Conservation (phyloP, 2,888 invertebrate genomes). For the Acanthosepion pharaonis region DNA sequence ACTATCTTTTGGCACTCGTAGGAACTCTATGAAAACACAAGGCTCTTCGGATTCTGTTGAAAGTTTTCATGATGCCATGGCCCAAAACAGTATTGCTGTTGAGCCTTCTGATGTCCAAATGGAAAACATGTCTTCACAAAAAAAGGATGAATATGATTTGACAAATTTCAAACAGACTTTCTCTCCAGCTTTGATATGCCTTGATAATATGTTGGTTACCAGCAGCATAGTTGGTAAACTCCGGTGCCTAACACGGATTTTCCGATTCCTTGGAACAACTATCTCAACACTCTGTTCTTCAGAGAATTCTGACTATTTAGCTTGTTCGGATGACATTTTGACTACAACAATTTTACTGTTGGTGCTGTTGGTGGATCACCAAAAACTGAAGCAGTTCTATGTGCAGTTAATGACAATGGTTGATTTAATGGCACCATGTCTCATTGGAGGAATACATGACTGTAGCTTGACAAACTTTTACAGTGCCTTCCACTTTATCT, state of each 20-base stretch:
- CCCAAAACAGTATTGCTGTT: neutral
- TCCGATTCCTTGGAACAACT: slow-evolving; percentile 45
- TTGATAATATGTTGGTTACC: slow-evolving; percentile 23
- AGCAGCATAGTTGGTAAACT: slow-evolving; percentile 50
- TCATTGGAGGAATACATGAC: slow-evolving; percentile 65
- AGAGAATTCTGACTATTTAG: slow-evolving; percentile 48
- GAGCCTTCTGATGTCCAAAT: neutral
- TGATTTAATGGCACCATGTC: slow-evolving; percentile 65
- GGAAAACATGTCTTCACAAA: neutral
- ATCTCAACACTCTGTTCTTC: slow-evolving; percentile 39
- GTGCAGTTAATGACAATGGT: slow-evolving; percentile 62
- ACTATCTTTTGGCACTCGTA: neutral
- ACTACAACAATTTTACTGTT: slow-evolving; percentile 64
- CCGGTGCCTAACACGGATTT: slow-evolving; percentile 48
- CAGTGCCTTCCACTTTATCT: slow-evolving; percentile 67
- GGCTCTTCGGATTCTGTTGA: neutral
- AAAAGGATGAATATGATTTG: neutral
- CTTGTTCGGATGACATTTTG: slow-evolving; percentile 63
- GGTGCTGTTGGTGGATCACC: slow-evolving; percentile 55
- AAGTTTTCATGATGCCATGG: neutral
- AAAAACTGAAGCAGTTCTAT: slow-evolving; percentile 58
- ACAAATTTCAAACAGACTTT: neutral
- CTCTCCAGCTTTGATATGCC: neutral
- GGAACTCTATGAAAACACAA: slow-evolving; percentile 33
- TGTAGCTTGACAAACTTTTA: slow-evolving; percentile 66